Evolutionary conservation across 1,140 invertebrate species (phyloP), one percentile per base, ranked within the genome.

Genomic region (Aporrectodea caliginosa): DNA sequence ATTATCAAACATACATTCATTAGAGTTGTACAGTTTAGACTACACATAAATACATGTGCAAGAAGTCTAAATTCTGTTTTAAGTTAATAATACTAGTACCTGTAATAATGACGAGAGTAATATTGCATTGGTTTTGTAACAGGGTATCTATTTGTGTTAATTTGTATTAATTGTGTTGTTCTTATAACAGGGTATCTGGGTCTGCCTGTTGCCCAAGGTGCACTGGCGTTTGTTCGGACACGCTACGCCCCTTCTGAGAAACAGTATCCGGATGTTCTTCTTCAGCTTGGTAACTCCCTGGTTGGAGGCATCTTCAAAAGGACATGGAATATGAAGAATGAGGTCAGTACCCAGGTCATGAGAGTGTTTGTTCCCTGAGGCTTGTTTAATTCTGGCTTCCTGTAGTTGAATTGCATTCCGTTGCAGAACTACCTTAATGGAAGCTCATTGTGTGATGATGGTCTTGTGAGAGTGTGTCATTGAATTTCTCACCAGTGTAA

Each of bases 261-360:
- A 16, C 78, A 33, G 16, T 79, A 73, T 74, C 78, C 78, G 27
- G 78, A 79, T 70, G 35, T 79, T 71, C 43, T 43, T 1, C 22
- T 74, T 0, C 78, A 79, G 12, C 43, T 79, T 70, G 73, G 70
- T 16, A 35, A 27, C 22, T 79, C 78, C n/a, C 33, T 79, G 12
- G 35, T 75, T 32, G 78, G 78, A 6, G 73, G 78, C 30, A 75
- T 74, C 70, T 74, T 75, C 35, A 68, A 68, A 35, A 73, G 32
- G 29, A 43, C 30, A 16, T 79, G 78, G 78, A 79, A 79, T 43
- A 29, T 79, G 70, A 79, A 75, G 34, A 32, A 68, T 16, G 73
- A 79, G 33, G 78, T 79, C 0, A 69, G 27, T n/a, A 35, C 16
- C 33, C 16, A 30, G 71, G 16, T 22, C 16, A 14, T 73, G 71